Conservation (phyloP, 2,113 vertebrate genomes). For the Cinclus cinclus region DNA sequence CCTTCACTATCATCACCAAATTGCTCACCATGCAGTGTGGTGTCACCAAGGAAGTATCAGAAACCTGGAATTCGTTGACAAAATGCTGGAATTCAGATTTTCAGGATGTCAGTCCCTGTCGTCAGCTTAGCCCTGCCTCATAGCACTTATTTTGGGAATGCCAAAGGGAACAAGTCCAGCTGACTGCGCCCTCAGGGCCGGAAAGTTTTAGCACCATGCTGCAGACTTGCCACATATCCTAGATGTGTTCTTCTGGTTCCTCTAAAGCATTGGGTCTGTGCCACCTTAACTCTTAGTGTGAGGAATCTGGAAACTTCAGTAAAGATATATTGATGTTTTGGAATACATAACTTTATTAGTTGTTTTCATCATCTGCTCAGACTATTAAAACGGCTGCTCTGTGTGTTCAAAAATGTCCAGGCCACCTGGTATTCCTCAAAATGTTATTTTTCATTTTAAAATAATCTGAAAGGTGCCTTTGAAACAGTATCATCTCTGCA, state of each 20-base stretch:
- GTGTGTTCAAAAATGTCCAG: neutral
- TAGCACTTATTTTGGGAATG: neutral
- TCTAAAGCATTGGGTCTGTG: neutral
- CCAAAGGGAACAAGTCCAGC: neutral
- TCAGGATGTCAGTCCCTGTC: neutral
- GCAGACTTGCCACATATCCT: neutral
- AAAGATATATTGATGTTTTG: neutral
- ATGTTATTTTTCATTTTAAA: neutral
- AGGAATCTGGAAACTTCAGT: neutral
- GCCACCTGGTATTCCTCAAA: neutral
- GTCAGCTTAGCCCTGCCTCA: neutral
- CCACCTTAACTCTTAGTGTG: neutral
- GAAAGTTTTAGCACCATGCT: neutral
- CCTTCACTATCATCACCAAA: neutral
- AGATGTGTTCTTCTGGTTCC: neutral
- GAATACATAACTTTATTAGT: neutral
- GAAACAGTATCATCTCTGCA: neutral
- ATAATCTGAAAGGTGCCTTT: neutral
- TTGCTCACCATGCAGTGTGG: rapidly evolving
- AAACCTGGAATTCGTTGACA: rapidly evolving
- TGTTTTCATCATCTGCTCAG: neutral
- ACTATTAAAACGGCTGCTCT: neutral
- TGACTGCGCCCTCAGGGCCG: neutral
- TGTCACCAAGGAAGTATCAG: neutral
- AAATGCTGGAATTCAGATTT: neutral